A percentile compares a stretch with the other conserved stretches of the same genome.
Conservation (phyloP, 2,113 vertebrate species). For the Sebastes fasciatus region DNA sequence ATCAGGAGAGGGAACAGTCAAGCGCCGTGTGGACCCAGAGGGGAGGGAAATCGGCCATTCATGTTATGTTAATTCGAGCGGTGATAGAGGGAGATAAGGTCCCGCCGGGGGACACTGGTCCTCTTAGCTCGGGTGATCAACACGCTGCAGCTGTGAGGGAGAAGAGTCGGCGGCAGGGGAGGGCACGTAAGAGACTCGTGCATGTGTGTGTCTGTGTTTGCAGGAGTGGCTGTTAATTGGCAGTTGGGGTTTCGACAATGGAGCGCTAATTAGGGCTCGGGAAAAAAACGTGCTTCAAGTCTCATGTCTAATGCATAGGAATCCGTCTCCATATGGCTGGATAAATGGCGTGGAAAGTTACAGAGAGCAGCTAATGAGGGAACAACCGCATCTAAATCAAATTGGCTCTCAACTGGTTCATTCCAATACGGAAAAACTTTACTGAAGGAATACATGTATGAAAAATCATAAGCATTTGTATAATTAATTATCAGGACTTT, state of each 20-base stretch:
- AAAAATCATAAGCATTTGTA: conserved; percentile 59
- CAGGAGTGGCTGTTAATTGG: conserved; percentile 74
- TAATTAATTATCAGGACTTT: conserved; percentile 67
- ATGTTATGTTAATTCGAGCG: conserved; percentile 73
- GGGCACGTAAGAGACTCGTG: conserved; percentile 6
- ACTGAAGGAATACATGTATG: conserved; percentile 71
- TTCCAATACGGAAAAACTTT: conserved; percentile 31
- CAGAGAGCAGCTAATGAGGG: conserved; percentile 63
- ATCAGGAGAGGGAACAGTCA: conserved; percentile 54
- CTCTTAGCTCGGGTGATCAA: conserved; percentile 57
- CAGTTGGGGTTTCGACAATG: conserved; percentile 65
- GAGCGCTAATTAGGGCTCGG: conserved; percentile 72
- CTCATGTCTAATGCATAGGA: conserved; percentile 72
- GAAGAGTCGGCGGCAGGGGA: conserved; percentile 9
- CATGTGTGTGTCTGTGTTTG: conserved; percentile 38
- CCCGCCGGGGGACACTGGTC: conserved; percentile 54
- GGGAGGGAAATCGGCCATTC: conserved; percentile 68
- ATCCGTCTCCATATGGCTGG: conserved; percentile 68
- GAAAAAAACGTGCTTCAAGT: conserved; percentile 13
- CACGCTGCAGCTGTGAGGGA: conserved; percentile 62
- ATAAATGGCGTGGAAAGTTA: conserved; percentile 66
- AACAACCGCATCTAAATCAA: conserved; percentile 42
- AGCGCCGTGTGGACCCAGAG: conserved; percentile 29
- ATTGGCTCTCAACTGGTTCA: conserved; percentile 28
- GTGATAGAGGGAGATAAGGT: conserved; percentile 75